Evolutionary conservation across 2,113 vertebrate genomes (phyloP), one percentile per base, ranked within the genome.

Genomic region (Microtus montanus): DNA sequence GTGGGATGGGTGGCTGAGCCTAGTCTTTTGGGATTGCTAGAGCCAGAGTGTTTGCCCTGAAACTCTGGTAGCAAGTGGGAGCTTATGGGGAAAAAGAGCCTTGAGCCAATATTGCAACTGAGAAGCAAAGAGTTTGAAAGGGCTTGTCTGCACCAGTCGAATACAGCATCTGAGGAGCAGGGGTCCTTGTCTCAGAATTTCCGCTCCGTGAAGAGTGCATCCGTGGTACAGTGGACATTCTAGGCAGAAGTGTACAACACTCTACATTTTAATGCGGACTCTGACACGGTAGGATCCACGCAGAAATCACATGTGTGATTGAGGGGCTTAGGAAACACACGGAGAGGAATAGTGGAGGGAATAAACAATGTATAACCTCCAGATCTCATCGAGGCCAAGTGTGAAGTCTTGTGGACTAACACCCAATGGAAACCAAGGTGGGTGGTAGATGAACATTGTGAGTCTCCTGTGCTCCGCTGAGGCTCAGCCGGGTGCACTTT

Each of bases 41-140:
- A 87, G 30, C 47, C 35, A 83, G 54, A 61, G 24, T 11, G 4
- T 82, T 61, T 82, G 52, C 5, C 44, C 63, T 68, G 22, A 68
- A 49, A 66, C 30, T 68, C 44, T 86, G 64, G 66, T n/a, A 52
- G 24, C 11, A 70, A 52, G 41, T 20, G 80, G 33, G 7, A 47
- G 24, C 61, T 75, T 49, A 33, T 5, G 10, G 28, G 28, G 33
- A 71, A 58, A 82, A 71, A 70, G 75, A 58, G 5, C 19, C 30
- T 85, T 79, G 44, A 94, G 77, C 12, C 63, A 89, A 52, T 30
- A 35, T 47, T 22, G 52, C 28, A 24, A 82, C 47, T 47, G 2
- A 30, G 77, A 96, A 87, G 91, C 20, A 96, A 87, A 91, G 4
- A 87, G 87, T 7, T 78, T 41, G 26, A 44, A 17, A 77, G 70